Conservation (phyloP, 2,888 invertebrate genomes). For the Cheilosia vernalis region DNA sequence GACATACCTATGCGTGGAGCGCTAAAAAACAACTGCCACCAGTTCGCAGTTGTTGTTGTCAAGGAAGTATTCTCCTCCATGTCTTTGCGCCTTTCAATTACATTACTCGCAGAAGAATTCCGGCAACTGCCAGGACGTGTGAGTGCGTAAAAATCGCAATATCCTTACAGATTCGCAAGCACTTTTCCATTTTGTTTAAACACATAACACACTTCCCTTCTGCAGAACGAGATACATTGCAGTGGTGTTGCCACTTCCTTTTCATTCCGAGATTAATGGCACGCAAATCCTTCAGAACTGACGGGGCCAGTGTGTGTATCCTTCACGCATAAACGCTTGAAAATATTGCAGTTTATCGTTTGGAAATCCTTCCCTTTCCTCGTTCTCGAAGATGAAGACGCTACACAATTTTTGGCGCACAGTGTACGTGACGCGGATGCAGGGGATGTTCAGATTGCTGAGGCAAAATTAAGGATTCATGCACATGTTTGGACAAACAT, state of each 20-base stretch:
- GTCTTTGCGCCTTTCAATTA: slow-evolving; percentile 28
- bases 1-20: slow-evolving; percentile 26
- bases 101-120: slow-evolving; percentile 19
- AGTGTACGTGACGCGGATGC: slow-evolving; percentile 37
- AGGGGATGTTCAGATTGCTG: neutral
- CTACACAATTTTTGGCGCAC: slow-evolving; percentile 39
- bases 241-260: slow-evolving; percentile 37
- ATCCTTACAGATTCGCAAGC: slow-evolving; percentile 42
- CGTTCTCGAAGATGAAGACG: slow-evolving; percentile 44
- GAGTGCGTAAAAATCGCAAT: slow-evolving; percentile 64
- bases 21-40: slow-evolving; percentile 59
- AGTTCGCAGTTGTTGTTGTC: slow-evolving; percentile 42
- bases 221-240: slow-evolving; percentile 35
- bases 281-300: slow-evolving; percentile 63
- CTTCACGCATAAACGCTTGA: slow-evolving; percentile 58
- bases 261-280: slow-evolving; percentile 62
- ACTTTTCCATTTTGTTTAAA: slow-evolving; percentile 43
- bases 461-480: slow-evolving; percentile 65
- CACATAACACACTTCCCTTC: slow-evolving; percentile 39
- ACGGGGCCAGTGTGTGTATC: slow-evolving; percentile 4
- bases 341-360: slow-evolving; percentile 71
- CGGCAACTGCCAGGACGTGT: slow-evolving; percentile 34
- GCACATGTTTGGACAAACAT: slow-evolving; percentile 67
- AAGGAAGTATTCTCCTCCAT: neutral
- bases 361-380: slow-evolving; percentile 50